A percentile compares a stretch with the other conserved stretches of the same genome.
These are phyloP conservation scores for Isoperla grammatica DNA, from an alignment of 2,888 invertebrate genomes.

Conservation along the genomic window DNA sequence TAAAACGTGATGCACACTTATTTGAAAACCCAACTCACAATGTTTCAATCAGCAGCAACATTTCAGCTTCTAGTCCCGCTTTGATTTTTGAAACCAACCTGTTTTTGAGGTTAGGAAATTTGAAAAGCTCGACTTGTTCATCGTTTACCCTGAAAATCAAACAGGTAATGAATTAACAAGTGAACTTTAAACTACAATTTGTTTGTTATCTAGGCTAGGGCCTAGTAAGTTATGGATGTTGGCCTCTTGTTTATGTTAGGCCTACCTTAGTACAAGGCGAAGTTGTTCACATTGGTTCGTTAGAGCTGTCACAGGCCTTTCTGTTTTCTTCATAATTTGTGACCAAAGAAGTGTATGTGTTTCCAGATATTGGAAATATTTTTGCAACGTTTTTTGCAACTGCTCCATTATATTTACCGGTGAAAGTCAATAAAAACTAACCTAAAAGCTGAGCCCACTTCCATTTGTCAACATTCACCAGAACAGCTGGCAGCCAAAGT, in stretches of 20 bases:
- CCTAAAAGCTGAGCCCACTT: background rate
- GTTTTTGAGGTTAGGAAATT: slow-evolving; percentile 21
- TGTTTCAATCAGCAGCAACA: slow-evolving; percentile 1
- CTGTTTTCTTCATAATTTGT: slow-evolving; percentile 5
- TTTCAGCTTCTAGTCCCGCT: slow-evolving; percentile 21
- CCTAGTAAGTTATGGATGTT: too few species aligned
- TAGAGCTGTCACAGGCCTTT: slow-evolving; percentile 9
- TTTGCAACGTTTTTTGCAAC: slow-evolving; percentile 17
- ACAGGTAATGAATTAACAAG: background rate
- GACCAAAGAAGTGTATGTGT: slow-evolving; percentile 10
- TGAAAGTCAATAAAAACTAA: background rate
- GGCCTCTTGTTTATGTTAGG: too few species aligned
- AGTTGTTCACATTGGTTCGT: slow-evolving; percentile 24
- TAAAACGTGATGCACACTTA: too few species aligned
- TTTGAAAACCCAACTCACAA: slow-evolving; percentile 19
- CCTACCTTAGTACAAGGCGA: slow-evolving; percentile 17
- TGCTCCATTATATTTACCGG: slow-evolving; percentile 20
- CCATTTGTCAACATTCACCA: background rate
- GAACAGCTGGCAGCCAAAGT: too few species aligned
- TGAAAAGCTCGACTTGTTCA: background rate
- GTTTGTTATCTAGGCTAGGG: too few species aligned
- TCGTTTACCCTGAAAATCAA: slow-evolving; percentile 17
- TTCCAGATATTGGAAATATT: slow-evolving; percentile 16
- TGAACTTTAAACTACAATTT: background rate
- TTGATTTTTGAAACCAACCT: slow-evolving; percentile 24